Conservation (phyloP, 2,113 vertebrate species). For the Gymnarchus niloticus region DNA sequence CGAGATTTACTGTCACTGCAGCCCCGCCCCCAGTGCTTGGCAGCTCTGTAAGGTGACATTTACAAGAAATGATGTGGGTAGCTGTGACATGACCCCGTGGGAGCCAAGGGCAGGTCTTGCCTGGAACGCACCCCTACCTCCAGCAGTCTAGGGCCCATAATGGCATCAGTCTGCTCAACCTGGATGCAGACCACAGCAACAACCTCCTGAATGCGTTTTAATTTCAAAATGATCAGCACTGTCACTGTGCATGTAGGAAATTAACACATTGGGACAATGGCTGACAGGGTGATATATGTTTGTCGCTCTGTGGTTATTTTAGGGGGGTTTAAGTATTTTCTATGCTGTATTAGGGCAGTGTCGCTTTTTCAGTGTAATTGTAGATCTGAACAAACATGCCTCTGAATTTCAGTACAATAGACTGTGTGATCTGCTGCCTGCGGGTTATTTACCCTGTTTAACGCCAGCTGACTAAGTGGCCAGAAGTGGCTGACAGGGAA, state of each 20-base stretch:
- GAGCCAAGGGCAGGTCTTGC: conserved; percentile 22
- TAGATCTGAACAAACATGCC: not conserved
- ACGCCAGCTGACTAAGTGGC: not conserved
- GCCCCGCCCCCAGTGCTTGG: conserved; percentile 61
- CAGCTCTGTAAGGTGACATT: conserved; percentile 57
- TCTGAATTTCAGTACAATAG: not conserved
- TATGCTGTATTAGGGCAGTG: no score
- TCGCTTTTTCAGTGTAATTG: not conserved
- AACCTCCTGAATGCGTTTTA: not conserved
- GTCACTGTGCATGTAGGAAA: no score
- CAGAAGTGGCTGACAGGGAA: not conserved
- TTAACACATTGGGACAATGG: no score
- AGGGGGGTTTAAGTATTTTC: not conserved
- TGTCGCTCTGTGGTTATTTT: not conserved
- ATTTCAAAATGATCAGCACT: no score
- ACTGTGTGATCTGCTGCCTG: no score
- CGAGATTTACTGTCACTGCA: conserved; percentile 43
- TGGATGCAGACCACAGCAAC: not conserved
- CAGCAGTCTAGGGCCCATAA: not conserved
- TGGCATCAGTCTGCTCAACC: not conserved
- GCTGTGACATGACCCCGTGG: conserved; percentile 40
- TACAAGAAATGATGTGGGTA: conserved; percentile 72
- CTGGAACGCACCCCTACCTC: conserved; percentile 20
- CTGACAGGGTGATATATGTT: no score
- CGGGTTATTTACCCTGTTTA: not conserved